Base-by-base conservation (phyloP, 92 coral and sea anemone genomes). In the Phenganax subtilis region DNA sequence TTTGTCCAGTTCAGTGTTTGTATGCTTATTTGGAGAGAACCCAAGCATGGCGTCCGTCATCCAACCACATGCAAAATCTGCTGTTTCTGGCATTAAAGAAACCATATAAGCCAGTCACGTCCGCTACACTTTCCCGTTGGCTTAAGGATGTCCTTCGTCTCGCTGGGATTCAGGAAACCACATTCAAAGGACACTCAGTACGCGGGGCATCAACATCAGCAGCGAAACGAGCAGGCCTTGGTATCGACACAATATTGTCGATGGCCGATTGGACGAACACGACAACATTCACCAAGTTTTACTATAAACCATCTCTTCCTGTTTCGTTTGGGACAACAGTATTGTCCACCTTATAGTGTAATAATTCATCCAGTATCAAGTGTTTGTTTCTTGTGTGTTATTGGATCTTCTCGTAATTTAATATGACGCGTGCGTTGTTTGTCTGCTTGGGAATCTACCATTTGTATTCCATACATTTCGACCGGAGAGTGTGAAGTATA, bases 381-480 rank as follows among this genome's bases (percentile, higher is more conserved):
- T 37, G 5, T 37, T 5, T 37, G 47, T 37, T 37, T 37, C 47
- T 37, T 37, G 47, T 37, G 47, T 37, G 47, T 37, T 37, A 37
- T 37, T 37, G 5, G 47, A 37, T 37, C 47, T 37, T 37, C 3
- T 37, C 47, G 47, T 37, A 37, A 5, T 37, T 37, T 37, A 37
- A 37, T 37, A 1, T 37, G 47, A 37, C 47, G 5, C 5, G 47
- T 37, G 47, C 47, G 65, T 59, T 6, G 16, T 59, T 14, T 14
- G 65, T 59, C 27, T 59, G 65, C 65, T 59, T 59, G 2, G 65
- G 5, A 67, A 67, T 67, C 73, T 67, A 67, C 73, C 73, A 31
- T 15, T 20, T 67, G 73, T 67, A 67, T 67, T 67, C 14, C 73
- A 67, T 67, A 67, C 14, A 67, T 67, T 67, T 67, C 10, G 73